A percentile compares a stretch with the other conserved stretches of the same genome.
These are phyloP conservation scores for Melanocharis versteri DNA, from an alignment of 2,113 vertebrate species.

Conservation along the genomic window DNA sequence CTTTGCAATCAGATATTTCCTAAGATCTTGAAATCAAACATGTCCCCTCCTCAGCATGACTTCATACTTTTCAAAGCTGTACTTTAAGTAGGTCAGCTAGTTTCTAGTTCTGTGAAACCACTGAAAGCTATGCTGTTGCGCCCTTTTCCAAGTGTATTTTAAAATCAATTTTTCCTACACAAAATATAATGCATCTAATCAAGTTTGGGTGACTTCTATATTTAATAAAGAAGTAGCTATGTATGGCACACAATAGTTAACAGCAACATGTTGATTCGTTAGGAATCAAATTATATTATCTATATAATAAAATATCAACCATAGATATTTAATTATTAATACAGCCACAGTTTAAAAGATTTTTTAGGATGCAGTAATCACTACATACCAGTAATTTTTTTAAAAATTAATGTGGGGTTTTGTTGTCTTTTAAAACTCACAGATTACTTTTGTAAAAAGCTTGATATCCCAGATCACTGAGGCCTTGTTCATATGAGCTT, in stretches of 20 bases:
- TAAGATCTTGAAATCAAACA: background rate
- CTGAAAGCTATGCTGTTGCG: background rate
- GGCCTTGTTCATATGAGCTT: background rate
- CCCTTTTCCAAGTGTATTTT: background rate
- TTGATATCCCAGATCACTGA: background rate
- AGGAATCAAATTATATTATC: background rate
- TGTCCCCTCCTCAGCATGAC: background rate
- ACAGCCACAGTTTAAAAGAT: background rate
- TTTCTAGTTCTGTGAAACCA: background rate
- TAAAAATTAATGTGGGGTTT: background rate
- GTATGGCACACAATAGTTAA: background rate
- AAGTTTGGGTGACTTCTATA: background rate
- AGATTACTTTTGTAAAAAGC: background rate
- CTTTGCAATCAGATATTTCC: background rate
- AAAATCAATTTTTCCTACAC: background rate
- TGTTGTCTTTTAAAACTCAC: background rate
- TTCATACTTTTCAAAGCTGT: background rate
- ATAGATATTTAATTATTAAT: background rate
- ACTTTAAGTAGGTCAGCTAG: background rate
- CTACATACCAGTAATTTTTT: background rate
- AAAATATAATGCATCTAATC: background rate
- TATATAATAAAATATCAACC: background rate
- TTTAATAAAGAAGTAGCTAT: background rate
- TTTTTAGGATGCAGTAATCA: background rate
- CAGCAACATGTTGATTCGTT: background rate